Evolutionary conservation across 2,888 invertebrate genomes (phyloP).

Genomic region (Strigamia transsilvanica): DNA sequence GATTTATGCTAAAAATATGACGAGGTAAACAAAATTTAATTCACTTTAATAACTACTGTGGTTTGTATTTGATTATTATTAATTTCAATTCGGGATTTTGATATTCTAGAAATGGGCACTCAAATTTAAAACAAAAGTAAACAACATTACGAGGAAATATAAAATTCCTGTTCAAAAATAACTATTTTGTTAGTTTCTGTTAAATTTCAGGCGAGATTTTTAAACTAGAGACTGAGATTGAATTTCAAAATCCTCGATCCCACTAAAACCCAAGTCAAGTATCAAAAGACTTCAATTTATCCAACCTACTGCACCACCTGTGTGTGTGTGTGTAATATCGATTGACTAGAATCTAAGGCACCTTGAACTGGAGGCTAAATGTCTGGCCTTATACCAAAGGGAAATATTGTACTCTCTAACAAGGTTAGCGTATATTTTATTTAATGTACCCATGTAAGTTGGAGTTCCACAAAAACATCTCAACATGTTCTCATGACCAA

Average conservation of each 20-base stretch:
- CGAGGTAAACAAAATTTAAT: neutral
- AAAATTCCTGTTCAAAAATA: neutral
- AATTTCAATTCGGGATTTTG: no score
- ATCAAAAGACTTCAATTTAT: conserved; percentile 39
- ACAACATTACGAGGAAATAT: no score
- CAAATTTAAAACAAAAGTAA: neutral
- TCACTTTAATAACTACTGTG: no score
- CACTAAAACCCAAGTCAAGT: conserved; percentile 48
- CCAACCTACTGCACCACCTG: conserved; percentile 45
- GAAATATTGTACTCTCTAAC: conserved; percentile 36
- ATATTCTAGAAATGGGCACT: no score
- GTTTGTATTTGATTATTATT: no score
- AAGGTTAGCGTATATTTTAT: conserved; percentile 5
- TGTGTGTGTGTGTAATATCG: conserved; percentile 38
- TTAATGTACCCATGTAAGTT: conserved; percentile 68
- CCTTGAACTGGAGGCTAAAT: conserved; percentile 17
- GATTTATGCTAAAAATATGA: neutral
- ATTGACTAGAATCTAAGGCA: neutral
- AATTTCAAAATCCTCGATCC: conserved; percentile 33
- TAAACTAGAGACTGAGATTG: neutral
- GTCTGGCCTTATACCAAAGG: neutral
- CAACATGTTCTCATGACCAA: conserved; percentile 68
- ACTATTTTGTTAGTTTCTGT: neutral
- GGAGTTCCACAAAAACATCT: conserved; percentile 70
- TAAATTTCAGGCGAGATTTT: neutral